phyloP scores from a whole-genome alignment of 2,113 vertebrate species.

The Equus quagga region DNA sequence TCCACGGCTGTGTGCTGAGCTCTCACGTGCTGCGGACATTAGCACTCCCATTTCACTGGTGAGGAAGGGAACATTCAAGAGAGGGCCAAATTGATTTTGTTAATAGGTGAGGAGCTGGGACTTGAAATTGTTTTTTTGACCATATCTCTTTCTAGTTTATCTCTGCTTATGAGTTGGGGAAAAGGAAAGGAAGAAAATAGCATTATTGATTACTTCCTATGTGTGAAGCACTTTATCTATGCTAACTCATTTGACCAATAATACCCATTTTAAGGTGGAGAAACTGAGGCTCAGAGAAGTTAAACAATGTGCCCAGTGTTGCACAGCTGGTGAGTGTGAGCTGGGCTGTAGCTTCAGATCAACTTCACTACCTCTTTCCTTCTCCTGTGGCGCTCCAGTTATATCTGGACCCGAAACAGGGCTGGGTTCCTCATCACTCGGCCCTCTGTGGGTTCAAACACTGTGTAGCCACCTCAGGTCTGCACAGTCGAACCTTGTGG shows the following conservation, averaged over 20 bases:
- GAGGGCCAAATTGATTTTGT: not conserved
- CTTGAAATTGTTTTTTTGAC: not conserved
- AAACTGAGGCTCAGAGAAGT: not conserved
- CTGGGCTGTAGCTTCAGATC: not conserved
- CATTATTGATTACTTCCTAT: not conserved
- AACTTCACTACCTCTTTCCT: not conserved
- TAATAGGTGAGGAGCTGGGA: not conserved
- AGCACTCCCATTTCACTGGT: not conserved
- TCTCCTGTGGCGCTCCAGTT: not conserved
- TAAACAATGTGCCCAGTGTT: not conserved
- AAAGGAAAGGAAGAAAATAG: not conserved
- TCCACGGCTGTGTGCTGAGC: not conserved
- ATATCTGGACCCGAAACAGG: too few species aligned
- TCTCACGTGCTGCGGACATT: not conserved
- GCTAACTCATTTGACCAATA: not conserved
- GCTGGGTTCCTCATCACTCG: not conserved
- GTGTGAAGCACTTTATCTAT: not conserved
- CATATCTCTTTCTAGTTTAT: not conserved
- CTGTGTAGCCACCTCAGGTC: not conserved
- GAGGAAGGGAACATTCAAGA: not conserved
- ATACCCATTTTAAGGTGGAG: not conserved
- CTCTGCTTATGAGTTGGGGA: not conserved
- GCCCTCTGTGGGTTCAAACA: not conserved
- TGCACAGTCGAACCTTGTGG: not conserved
- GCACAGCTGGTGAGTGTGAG: not conserved